Evolutionary conservation across 2,797 vertebrate species (phyloP).

Genomic region (Hoplostethus atlanticus): DNA sequence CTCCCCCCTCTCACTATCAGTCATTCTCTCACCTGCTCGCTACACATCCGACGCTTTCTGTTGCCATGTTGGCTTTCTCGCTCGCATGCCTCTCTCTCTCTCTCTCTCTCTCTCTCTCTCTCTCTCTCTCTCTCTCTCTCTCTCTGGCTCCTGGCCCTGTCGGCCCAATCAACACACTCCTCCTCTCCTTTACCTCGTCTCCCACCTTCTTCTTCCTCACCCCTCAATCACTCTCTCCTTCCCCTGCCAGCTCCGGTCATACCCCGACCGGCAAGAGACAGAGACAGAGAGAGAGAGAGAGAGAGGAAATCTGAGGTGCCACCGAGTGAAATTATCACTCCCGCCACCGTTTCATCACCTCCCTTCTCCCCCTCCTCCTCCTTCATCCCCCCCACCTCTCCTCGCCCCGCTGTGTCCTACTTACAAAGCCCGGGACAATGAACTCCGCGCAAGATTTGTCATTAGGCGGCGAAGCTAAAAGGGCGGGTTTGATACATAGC

Average conservation of each 20-base stretch:
- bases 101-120: slow-evolving; percentile 14
- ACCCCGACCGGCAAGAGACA: background rate
- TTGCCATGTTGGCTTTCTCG: slow-evolving; percentile 13
- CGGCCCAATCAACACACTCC: slow-evolving; percentile 12
- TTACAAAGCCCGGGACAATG: slow-evolving; percentile 15
- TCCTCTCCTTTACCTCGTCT: slow-evolving; percentile 1
- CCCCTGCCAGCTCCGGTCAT: slow-evolving; percentile 17
- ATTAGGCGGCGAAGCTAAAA: background rate
- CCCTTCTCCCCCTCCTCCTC: background rate
- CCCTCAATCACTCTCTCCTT: slow-evolving; percentile 33
- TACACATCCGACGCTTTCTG: slow-evolving; percentile 19
- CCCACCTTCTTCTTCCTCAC: slow-evolving; percentile 11
- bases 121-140: slow-evolving; percentile 16
- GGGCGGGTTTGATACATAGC: background rate
- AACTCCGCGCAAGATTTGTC: slow-evolving; percentile 19
- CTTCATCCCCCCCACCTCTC: background rate
- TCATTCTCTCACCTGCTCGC: slow-evolving; percentile 44
- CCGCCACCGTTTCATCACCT: slow-evolving; percentile 10
- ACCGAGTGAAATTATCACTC: slow-evolving; percentile 25
- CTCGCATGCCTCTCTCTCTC: slow-evolving; percentile 10
- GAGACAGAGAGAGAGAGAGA: background rate
- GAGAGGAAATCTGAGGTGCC: slow-evolving; percentile 29
- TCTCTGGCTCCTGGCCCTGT: background rate
- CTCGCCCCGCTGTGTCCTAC: background rate
- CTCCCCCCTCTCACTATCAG: slow-evolving; percentile 30